Evolutionary conservation across 2,888 invertebrate species (phyloP), one percentile per base, ranked within the genome.

Genomic region (Rhimphoctona megacephalus): DNA sequence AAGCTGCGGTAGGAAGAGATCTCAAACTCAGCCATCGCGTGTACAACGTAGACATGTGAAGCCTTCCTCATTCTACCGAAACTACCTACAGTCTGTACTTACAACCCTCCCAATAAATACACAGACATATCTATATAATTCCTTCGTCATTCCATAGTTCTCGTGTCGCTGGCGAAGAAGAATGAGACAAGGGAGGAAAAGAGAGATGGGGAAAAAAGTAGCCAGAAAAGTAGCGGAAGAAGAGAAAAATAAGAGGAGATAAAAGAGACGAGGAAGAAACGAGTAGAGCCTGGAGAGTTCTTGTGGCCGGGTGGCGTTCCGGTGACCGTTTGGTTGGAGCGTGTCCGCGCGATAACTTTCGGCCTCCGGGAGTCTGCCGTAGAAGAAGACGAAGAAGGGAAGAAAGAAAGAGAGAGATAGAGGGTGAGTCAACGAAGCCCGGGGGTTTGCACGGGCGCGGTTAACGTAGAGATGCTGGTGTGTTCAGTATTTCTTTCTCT

Each of bases 261-360:
- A 83, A 83, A 77, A 84, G 49, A 66, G 85, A 85, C 61, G 86
- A 77, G 81, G 76, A 70, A 69, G 83, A 77, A 83, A 52, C 52
- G 70, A 80, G 76, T 30, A 61, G 74, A 78, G 67, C 30, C 49
- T 73, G 70, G 85, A 88, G 85, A 87, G 87, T 89, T 87, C 86
- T 88, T 86, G 84, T 82, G 49, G 72, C 46, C 39, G 52, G 46
- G 69, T 33, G 72, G 67, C 69, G 49, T 80, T 49, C 79, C 85
- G 79, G 64, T 82, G 81, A 85, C 80, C 86, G 89, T 88, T 89
- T 89, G 87, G 86, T 87, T 79, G 87, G 88, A 88, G 86, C 88
- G 88, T 89, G 89, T 87, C 88, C 90, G 81, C 87, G 87, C 89
- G 89, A 90, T 90, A 90, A 91, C 87, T 91, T 89, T 90, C 88